Conservation (phyloP, 35 echinoderm and acorn worm genomes). For the Eucidaris tribuloides region DNA sequence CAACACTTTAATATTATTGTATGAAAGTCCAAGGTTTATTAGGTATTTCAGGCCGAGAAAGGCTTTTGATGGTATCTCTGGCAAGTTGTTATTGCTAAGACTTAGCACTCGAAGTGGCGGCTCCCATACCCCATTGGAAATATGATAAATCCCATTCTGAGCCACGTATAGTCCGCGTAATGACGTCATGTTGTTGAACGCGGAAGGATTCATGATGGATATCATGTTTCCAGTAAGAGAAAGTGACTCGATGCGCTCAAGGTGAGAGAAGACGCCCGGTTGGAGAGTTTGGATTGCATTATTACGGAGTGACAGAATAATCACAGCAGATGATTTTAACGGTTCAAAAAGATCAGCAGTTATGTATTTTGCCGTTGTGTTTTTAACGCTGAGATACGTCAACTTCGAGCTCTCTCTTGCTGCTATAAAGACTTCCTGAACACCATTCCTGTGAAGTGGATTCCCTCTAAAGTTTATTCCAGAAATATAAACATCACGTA, state of each 20-base stretch:
- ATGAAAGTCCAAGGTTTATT: not conserved
- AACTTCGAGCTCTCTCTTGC: not conserved
- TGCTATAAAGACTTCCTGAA: not conserved
- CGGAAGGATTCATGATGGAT: not conserved
- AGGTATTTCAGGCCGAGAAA: not conserved
- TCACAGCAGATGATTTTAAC: not conserved
- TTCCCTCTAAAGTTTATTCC: not conserved
- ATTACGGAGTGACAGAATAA: not conserved
- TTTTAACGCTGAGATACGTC: not conserved
- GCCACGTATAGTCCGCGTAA: not conserved
- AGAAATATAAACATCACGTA: not conserved
- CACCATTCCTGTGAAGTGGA: not conserved
- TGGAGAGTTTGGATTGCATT: not conserved
- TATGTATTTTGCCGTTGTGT: not conserved
- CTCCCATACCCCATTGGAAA: not conserved
- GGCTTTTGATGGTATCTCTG: not conserved
- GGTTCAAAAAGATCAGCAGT: not conserved
- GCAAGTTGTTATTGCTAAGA: not conserved
- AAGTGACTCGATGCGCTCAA: not conserved
- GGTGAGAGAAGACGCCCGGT: not conserved
- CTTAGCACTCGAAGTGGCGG: not conserved
- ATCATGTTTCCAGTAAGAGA: not conserved
- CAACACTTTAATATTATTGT: not conserved
- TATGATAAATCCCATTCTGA: not conserved
- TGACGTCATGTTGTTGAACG: not conserved